Base-by-base conservation (phyloP, 2,888 invertebrate genomes). In the Rhaphigaster nebulosa region DNA sequence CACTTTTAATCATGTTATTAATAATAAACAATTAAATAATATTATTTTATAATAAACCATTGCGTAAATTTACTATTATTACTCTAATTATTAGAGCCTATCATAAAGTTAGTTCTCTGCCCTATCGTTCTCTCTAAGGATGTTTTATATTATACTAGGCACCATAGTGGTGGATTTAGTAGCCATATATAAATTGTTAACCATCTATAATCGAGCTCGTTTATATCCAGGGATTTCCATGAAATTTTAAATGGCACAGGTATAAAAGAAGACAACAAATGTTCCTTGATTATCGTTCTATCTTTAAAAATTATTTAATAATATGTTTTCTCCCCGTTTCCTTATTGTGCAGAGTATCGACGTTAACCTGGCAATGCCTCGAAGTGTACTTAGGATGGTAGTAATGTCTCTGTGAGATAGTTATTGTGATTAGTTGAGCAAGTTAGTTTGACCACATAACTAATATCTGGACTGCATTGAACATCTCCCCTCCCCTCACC, bases 371-470 rank as follows among this genome's bases (percentile, higher is more conserved):
- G 18, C 65, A 29, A 65, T 65, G 4, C 29, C 38, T 23, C 1
- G 38, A 20, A 76, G 70, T 76, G 70, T 38, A 76, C 34, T 76
- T 76, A 23, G 10, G 38, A 23, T 29, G 20, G 6, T 18, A 76
- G 20, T 76, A 38, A 76, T 38, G 70, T 38, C 38, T 38, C 70
- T 20, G 38, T 76, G 70, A 23, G 70, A 76, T 76, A 76, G 70
- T 76, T 76, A 12, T 18, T 5, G 10, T 41, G 84, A 84, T 84
- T 45, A 84, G 84, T 84, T 45, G 41, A 84, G 45, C 45, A 84
- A 84, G 84, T 84, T 84, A n/a, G 41, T 45, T 45, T 84, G 45
- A 84, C 84, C 84, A 84, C 84, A 84, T 84, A 84, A 84, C 84
- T 84, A 84, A 84, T 84, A 84, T 84, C 70, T 84, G 84, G 45